Base-by-base conservation (phyloP, 2,113 vertebrate genomes). In the Stigmatopora nigra region DNA sequence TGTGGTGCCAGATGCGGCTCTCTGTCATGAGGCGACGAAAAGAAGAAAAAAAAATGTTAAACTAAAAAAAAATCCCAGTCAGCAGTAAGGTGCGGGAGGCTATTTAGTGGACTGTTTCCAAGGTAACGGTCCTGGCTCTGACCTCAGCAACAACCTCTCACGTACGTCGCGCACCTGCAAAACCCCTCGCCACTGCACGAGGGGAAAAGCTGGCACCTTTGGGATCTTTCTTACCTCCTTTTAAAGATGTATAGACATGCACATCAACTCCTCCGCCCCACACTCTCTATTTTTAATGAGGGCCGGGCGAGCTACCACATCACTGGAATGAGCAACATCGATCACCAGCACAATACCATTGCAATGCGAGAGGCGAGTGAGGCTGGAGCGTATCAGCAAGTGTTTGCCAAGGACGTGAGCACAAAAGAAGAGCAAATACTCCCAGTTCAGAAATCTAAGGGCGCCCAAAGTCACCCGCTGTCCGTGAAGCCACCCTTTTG, bases 251-350 rank as follows among this genome's bases (percentile, higher is more conserved):
- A 71, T 20, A 55, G 44, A 72, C 69, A 77, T 56, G 69, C 47
- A 66, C 56, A 72, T 64, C 56, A 62, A 47, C 52, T 61, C 82
- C 56, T 71, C 73, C 70, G 59, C 68, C 61, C 65, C 53, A 78
- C 88, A 88, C 86, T 89, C 94, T 94, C 90, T 91, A 93, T 96
- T 92, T 95, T 94, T 96, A 94, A 97, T 94, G 92, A 92, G 92
- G 90, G 87, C 82, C 79, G 87, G 80, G 86, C 90, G 80, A 82
- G 86, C 85, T 89, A 89, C 88, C 83, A 90, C 90, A 88, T 91
- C 89, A 73, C 72, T 88, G 89, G 93, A 93, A 94, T 94, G 94
- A 94, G 93, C 90, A 81, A 87, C 89, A 95, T 96, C 91, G 92
- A 93, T 95, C 94, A 93, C 72, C 77, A 80, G 81, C 78, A 84